A percentile compares a stretch with the other conserved stretches of the same genome.
Evolutionary conservation across 2,888 invertebrate genomes (phyloP).

Genomic region (Ellobium chinense): DNA sequence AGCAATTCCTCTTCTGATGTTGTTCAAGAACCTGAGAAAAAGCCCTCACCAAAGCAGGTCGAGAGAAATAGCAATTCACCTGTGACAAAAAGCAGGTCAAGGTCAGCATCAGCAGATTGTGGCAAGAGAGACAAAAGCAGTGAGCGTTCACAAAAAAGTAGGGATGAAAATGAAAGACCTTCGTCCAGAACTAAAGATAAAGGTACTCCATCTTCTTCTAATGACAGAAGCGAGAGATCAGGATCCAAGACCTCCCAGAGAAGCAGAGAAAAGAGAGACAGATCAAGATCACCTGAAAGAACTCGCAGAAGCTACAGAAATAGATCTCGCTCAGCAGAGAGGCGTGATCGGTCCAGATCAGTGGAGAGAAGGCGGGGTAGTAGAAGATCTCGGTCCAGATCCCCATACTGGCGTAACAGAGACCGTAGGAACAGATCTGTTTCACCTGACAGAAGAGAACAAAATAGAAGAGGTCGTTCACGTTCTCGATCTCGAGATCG

Average conservation of each 20-base stretch:
- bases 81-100: background rate
- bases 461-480: conserved; percentile 22
- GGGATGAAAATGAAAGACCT: background rate
- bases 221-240: conserved; percentile 9
- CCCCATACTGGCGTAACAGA: conserved; percentile 8
- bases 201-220: conserved; percentile 17
- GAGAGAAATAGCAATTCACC: background rate
- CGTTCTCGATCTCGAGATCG: conserved; percentile 25
- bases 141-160: background rate
- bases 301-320: background rate
- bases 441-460: background rate
- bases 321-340: conserved; percentile 21
- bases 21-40: background rate
- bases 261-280: conserved; percentile 25
- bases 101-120: conserved; percentile 5
- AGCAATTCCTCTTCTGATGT: too few species aligned
- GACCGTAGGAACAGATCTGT: conserved; percentile 32
- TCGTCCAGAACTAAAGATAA: background rate
- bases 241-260: conserved; percentile 20
- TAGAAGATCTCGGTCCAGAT: conserved; percentile 16
- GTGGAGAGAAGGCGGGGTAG: background rate
- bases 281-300: conserved; percentile 21
- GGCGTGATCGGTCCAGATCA: background rate
- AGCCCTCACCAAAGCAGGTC: too few species aligned
- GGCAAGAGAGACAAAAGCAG: background rate